Evolutionary conservation across 2,888 invertebrate genomes (phyloP).

Genomic region (Campaea margaritaria): DNA sequence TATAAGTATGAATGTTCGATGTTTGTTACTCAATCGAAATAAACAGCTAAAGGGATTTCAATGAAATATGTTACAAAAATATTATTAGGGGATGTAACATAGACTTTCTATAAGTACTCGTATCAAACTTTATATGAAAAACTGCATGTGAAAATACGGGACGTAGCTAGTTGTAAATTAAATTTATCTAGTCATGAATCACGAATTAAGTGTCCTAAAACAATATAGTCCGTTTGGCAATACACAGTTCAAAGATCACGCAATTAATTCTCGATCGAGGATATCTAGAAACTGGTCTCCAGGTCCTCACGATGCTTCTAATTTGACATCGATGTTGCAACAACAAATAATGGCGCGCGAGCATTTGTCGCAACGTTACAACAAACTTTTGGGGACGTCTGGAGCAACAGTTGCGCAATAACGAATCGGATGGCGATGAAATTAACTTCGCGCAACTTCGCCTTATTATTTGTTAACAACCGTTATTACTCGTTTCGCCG

Average conservation of each 20-base stretch:
- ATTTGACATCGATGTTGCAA: constrained; percentile 69
- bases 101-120: too few species aligned
- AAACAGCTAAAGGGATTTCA: too few species aligned
- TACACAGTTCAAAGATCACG: constrained; percentile 72
- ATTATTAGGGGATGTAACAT: too few species aligned
- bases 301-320: constrained; percentile 76
- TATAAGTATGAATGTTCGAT: too few species aligned
- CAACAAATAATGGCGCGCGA: constrained; percentile 65
- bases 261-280: constrained; percentile 73
- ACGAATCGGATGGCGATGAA: constrained; percentile 64
- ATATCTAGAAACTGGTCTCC: constrained; percentile 68
- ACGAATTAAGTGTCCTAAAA: constrained; percentile 40
- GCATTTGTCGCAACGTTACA: constrained; percentile 58
- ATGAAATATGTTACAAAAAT: too few species aligned
- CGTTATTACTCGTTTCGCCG: constrained; percentile 72
- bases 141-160: too few species aligned
- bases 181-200: constrained; percentile 13
- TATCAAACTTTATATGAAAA: too few species aligned
- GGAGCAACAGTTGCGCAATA: constrained; percentile 62
- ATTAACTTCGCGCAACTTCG: constrained; percentile 70
- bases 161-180: constrained; percentile 2
- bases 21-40: too few species aligned
- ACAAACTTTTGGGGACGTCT: constrained; percentile 70
- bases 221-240: constrained; percentile 55
- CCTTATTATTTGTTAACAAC: constrained; percentile 76